Conservation (phyloP, 2,888 invertebrate genomes). For the Xestia xanthographa region DNA sequence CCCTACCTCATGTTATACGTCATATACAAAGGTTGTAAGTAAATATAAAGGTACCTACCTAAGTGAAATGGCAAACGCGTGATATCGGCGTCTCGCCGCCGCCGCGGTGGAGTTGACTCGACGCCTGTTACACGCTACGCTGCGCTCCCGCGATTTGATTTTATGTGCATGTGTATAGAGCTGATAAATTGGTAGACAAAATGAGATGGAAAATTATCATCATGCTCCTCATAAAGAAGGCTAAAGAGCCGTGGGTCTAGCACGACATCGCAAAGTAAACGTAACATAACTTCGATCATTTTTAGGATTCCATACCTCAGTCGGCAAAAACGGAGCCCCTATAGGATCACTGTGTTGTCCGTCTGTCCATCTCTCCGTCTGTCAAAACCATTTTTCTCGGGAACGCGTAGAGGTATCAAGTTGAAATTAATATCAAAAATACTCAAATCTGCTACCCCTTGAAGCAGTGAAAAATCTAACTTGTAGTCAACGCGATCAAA, state of each 20-base stretch:
- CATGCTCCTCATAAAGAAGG: too few species aligned
- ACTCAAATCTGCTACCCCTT: too few species aligned
- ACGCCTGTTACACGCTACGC: slow-evolving; percentile 72
- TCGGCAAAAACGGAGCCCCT: too few species aligned
- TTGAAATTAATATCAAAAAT: too few species aligned
- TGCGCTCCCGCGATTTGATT: slow-evolving; percentile 75
- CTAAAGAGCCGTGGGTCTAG: not conserved
- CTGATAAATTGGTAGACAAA: slow-evolving; percentile 45
- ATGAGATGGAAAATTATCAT: not conserved
- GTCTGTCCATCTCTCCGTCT: too few species aligned
- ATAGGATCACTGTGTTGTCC: too few species aligned
- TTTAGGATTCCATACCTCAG: too few species aligned
- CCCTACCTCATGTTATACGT: slow-evolving; percentile 3
- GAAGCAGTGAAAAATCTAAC: too few species aligned
- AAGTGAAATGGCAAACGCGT: slow-evolving; percentile 79
- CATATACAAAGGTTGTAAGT: slow-evolving; percentile 36
- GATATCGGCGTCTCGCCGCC: slow-evolving; percentile 53
- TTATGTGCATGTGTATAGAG: slow-evolving; percentile 70
- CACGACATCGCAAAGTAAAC: not conserved
- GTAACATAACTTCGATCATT: too few species aligned
- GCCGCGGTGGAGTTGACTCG: slow-evolving; percentile 78
- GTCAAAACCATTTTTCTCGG: too few species aligned
- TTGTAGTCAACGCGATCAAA: too few species aligned
- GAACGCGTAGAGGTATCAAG: too few species aligned
- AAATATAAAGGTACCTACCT: slow-evolving; percentile 63